Conservation (phyloP, 1,140 invertebrate species). For the Lithobius niger region DNA sequence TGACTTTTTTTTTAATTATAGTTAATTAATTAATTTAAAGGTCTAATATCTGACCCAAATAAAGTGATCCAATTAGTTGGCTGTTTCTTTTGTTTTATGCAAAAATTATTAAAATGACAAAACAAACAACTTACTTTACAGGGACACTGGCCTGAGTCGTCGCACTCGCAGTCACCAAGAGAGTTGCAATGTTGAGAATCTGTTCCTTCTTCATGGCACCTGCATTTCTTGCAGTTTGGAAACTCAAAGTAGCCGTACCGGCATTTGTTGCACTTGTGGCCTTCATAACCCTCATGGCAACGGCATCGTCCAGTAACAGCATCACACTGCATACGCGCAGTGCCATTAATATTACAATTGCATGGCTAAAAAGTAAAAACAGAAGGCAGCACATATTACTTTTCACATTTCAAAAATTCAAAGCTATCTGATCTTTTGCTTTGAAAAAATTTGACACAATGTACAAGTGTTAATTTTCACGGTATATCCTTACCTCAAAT, state of each 20-base stretch:
- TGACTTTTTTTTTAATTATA: no score
- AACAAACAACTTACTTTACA: constrained; percentile 74
- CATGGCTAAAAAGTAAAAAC: constrained; percentile 50
- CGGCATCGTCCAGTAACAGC: constrained; percentile 56
- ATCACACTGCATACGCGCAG: constrained; percentile 56
- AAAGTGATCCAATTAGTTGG: no score
- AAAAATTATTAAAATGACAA: constrained; percentile 6
- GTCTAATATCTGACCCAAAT: no score
- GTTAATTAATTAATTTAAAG: no score
- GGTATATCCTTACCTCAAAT: no score
- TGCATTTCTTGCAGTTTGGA: constrained; percentile 69
- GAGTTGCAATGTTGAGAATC: constrained; percentile 40
- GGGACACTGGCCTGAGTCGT: constrained; percentile 61
- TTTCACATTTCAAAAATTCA: neutral
- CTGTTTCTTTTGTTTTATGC: neutral
- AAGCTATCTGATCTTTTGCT: no score
- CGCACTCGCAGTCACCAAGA: constrained; percentile 44
- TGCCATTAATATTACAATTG: constrained; percentile 57
- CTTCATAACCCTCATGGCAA: constrained; percentile 66
- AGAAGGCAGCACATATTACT: constrained; percentile 8
- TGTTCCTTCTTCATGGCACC: constrained; percentile 57
- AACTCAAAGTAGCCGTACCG: constrained; percentile 71
- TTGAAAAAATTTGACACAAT: no score
- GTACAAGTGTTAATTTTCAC: no score
- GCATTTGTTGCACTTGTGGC: constrained; percentile 65